Conservation (phyloP, 2,797 vertebrate genomes). For the Parauchenoglanis punctatus region DNA sequence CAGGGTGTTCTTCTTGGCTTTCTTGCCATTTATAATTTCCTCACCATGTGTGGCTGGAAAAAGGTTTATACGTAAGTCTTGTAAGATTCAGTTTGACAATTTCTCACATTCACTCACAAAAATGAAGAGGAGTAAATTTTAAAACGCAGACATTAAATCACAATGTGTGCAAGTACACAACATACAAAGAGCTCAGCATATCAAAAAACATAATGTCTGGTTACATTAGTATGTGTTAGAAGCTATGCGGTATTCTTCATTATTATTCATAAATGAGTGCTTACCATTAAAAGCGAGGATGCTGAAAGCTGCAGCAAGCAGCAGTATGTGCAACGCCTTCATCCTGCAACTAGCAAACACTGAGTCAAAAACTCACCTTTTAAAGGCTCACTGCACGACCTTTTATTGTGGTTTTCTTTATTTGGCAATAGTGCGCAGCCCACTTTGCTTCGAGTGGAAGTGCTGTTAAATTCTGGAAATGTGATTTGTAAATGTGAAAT, state of each 20-base stretch:
- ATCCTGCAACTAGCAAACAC: conserved; percentile 12
- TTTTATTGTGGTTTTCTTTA: conserved; percentile 20
- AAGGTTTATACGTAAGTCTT: background rate
- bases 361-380: background rate
- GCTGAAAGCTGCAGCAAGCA: conserved; percentile 35
- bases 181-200: background rate
- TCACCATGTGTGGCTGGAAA: conserved; percentile 40
- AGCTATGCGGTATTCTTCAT: background rate
- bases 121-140: background rate
- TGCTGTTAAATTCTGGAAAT: background rate
- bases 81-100: background rate
- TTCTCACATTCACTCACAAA: background rate
- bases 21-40: conserved; percentile 57
- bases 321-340: conserved; percentile 1
- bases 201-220: background rate
- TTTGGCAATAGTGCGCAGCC: background rate
- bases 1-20: conserved; percentile 41
- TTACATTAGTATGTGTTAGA: background rate
- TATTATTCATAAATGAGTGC: background rate
- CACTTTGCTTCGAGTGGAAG: background rate
- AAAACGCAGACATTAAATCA: background rate
- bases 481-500: too few species aligned
- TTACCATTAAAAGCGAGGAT: conserved; percentile 27
- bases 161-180: background rate
- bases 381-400: conserved; percentile 14